A percentile compares a stretch with the other conserved stretches of the same genome.
These are phyloP conservation scores for Aleiodes alternator DNA, from an alignment of 2,888 invertebrate genomes.

Conservation along the genomic window DNA sequence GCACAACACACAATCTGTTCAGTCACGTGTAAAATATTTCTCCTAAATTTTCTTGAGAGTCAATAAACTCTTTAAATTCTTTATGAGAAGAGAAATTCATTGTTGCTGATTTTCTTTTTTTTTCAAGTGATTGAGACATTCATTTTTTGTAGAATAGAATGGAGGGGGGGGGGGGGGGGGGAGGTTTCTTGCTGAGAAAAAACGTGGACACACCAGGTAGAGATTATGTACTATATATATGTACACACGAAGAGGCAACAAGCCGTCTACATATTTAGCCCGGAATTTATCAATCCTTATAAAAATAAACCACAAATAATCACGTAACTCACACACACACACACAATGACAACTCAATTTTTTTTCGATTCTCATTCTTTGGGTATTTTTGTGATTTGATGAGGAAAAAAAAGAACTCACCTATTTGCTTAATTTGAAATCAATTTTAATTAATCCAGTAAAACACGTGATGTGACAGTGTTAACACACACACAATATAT, in stretches of 20 bases:
- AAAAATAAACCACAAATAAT: constrained; percentile 28
- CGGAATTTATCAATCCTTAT: constrained; percentile 12
- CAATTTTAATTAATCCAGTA: constrained; percentile 12
- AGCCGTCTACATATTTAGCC: constrained; percentile 37
- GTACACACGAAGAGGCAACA: neutral
- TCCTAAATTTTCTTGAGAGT: too few species aligned
- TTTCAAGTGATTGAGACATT: too few species aligned
- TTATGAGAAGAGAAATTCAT: too few species aligned
- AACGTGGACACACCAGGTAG: constrained; percentile 4
- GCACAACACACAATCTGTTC: too few species aligned
- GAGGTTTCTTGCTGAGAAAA: neutral
- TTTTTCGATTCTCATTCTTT: neutral
- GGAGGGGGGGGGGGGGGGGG: too few species aligned
- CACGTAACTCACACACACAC: constrained; percentile 17
- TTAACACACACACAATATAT: constrained; percentile 1
- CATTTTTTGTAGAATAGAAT: too few species aligned
- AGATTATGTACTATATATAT: neutral
- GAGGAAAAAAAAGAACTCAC: neutral
- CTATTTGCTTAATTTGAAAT: neutral
- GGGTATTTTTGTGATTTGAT: neutral
- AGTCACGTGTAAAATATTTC: too few species aligned
- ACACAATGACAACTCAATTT: constrained; percentile 21
- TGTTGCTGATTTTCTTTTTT: too few species aligned
- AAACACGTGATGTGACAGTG: constrained; percentile 14
- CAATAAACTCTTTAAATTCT: too few species aligned